Conservation (phyloP, 2,888 invertebrate genomes). For the Portevinia maculata region DNA sequence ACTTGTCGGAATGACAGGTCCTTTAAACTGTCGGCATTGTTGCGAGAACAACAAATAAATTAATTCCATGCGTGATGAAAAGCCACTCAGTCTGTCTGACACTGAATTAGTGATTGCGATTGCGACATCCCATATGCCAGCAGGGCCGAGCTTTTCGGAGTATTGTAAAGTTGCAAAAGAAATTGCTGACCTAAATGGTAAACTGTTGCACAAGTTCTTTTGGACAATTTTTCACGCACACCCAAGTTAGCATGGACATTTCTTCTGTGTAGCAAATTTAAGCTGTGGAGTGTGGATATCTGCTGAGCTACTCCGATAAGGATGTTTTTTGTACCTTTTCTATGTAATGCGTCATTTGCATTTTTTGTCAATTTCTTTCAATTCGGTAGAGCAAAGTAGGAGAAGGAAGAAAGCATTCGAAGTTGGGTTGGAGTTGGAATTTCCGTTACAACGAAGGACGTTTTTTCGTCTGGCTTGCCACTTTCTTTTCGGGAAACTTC, state of each 20-base stretch:
- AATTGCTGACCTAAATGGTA: slow-evolving; percentile 41
- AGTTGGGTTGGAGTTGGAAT: slow-evolving; percentile 54
- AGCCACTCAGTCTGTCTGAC: slow-evolving; percentile 38
- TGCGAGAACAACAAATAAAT: slow-evolving; percentile 44
- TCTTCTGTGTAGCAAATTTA: slow-evolving; percentile 62
- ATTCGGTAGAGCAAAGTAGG: slow-evolving; percentile 16
- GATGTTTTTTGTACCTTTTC: slow-evolving; percentile 56
- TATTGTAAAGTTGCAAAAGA: slow-evolving; percentile 30
- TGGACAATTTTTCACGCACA: slow-evolving; percentile 19
- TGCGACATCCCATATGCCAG: slow-evolving; percentile 20
- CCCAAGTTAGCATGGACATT: slow-evolving; percentile 53
- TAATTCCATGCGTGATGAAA: slow-evolving; percentile 57
- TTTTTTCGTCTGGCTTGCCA: slow-evolving; percentile 38
- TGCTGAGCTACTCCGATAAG: slow-evolving; percentile 47
- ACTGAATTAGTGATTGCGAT: slow-evolving; percentile 19
- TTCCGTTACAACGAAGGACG: slow-evolving; percentile 51
- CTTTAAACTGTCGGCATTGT: slow-evolving; percentile 36
- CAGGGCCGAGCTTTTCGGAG: background rate
- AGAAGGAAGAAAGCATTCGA: slow-evolving; percentile 17
- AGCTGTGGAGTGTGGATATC: slow-evolving; percentile 63
- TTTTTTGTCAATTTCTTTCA: slow-evolving; percentile 71
- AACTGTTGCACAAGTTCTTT: slow-evolving; percentile 63
- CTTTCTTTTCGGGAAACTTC: slow-evolving; percentile 50
- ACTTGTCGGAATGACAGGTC: slow-evolving; percentile 48
- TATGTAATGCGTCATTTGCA: slow-evolving; percentile 71